Evolutionary conservation across 1,140 invertebrate genomes (phyloP).

Genomic region (Aphis craccivora): DNA sequence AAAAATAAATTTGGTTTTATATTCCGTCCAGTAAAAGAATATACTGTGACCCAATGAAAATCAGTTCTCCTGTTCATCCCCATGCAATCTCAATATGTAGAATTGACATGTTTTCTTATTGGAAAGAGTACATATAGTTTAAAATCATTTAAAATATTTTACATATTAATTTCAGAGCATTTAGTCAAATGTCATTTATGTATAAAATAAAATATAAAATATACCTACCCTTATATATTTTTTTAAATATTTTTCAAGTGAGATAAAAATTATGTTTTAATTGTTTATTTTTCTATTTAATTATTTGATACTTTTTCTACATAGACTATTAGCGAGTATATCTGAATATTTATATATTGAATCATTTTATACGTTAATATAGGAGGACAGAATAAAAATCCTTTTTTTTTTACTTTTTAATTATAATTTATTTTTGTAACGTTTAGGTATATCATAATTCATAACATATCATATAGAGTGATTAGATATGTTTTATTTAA

Average conservation of each 20-base stretch:
- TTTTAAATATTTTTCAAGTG: not conserved
- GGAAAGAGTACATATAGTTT: not conserved
- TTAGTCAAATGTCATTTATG: not conserved
- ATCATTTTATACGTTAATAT: too few species aligned
- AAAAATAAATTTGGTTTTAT: not conserved
- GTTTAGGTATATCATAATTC: too few species aligned
- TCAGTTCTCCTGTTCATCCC: too few species aligned
- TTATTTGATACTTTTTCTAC: not conserved
- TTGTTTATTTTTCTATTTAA: not conserved
- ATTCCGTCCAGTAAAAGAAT: too few species aligned
- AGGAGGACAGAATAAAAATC: too few species aligned
- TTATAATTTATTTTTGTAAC: too few species aligned
- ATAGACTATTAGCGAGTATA: not conserved
- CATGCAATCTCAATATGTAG: too few species aligned
- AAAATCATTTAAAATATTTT: not conserved
- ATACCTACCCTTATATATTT: not conserved
- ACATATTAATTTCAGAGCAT: not conserved
- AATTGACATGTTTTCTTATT: too few species aligned
- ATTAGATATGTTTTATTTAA: too few species aligned
- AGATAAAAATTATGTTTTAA: not conserved
- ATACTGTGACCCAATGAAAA: too few species aligned
- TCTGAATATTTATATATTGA: not conserved
- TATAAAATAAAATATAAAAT: not conserved
- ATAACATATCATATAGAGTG: too few species aligned
- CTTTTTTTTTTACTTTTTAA: too few species aligned